A percentile compares a stretch with the other conserved stretches of the same genome.
These are phyloP conservation scores for Gambusia yucatana DNA, from an alignment of 2,797 vertebrate species.

Conservation along the genomic window DNA sequence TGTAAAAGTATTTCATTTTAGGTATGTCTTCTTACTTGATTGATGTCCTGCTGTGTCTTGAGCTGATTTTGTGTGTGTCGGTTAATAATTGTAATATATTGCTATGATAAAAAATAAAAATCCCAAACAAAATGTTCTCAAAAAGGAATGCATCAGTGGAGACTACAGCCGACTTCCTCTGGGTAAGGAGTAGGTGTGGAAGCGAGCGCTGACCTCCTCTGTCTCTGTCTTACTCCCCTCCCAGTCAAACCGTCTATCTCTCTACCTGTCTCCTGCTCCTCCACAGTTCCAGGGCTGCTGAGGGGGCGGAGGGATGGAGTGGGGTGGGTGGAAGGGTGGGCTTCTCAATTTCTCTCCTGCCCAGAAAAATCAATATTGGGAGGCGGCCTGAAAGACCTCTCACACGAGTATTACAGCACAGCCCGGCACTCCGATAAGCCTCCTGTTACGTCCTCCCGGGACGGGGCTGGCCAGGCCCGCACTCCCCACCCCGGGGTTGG, in stretches of 20 bases:
- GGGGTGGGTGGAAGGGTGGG: conserved; percentile 1
- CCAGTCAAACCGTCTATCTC: conserved; percentile 49
- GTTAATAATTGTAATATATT: neutral
- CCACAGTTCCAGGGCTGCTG: conserved; percentile 50
- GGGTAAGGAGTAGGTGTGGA: conserved; percentile 1
- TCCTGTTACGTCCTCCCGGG: conserved; percentile 83
- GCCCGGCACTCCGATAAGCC: conserved; percentile 81
- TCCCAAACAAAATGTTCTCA: neutral
- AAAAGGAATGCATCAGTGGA: neutral
- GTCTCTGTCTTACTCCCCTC: conserved; percentile 12
- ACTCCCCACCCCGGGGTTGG: conserved; percentile 70
- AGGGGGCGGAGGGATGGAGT: conserved; percentile 35
- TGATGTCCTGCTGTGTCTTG: neutral
- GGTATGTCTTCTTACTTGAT: neutral
- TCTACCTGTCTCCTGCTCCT: conserved; percentile 56
- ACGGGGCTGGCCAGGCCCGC: conserved; percentile 74
- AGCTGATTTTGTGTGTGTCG: neutral
- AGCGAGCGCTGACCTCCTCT: conserved; percentile 8
- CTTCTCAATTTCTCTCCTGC: conserved; percentile 78
- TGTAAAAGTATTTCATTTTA: neutral
- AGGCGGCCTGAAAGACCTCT: conserved; percentile 82
- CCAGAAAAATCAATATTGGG: conserved; percentile 83
- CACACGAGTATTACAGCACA: conserved; percentile 88
- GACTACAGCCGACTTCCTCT: conserved; percentile 5
- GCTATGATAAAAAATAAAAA: neutral